Base-by-base conservation (phyloP, 2,797 vertebrate species). In the Hippoglossus hippoglossus region DNA sequence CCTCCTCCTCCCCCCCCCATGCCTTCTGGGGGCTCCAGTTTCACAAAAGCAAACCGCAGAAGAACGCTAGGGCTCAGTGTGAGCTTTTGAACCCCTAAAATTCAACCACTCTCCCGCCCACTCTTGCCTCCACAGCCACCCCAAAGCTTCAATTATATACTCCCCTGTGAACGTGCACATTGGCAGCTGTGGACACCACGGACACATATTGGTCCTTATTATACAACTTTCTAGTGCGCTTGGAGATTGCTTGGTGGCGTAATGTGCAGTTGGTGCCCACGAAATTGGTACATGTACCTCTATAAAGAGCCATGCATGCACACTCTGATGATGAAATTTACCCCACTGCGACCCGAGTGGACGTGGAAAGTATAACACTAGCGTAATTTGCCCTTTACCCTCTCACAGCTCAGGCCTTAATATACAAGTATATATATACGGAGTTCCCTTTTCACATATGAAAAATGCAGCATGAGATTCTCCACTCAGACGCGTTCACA, bases 31-130 rank as follows among this genome's bases (percentile, higher is more conserved):
- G 72, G 75, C 90, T 90, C 79, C 49, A 54, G 71, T 82, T 83
- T 84, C 89, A 93, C 88, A 94, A 93, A 93, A 82, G 53, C 64
- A 87, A 88, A 89, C 86, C 87, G 55, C 84, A 84, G 82, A 80
- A 58, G 75, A 83, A 82, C 75, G 81, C 77, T 72, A 39, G 15
- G 53, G 67, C 79, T 77, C 84, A 85, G 82, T 79, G 71, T 71
- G 71, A 82, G 89, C 83, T 80, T 86, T 89, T 91, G 81, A 90
- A 84, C 76, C 80, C 83, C 75, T 83, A 84, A 91, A 90, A 77
- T 75, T 67, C 70, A 76, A 57, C n/a, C 65, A 24, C 62, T 73
- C 64, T 4, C 41, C 63, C 52, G 10, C 67, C 70, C 73, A 59
- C 62, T 77, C 62, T 24, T 4, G 24, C 70, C 77, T 61, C 69